A percentile compares a stretch with the other conserved stretches of the same genome.
Evolutionary conservation across 1,140 invertebrate genomes (phyloP).

Genomic region (Trichonephila clavata): DNA sequence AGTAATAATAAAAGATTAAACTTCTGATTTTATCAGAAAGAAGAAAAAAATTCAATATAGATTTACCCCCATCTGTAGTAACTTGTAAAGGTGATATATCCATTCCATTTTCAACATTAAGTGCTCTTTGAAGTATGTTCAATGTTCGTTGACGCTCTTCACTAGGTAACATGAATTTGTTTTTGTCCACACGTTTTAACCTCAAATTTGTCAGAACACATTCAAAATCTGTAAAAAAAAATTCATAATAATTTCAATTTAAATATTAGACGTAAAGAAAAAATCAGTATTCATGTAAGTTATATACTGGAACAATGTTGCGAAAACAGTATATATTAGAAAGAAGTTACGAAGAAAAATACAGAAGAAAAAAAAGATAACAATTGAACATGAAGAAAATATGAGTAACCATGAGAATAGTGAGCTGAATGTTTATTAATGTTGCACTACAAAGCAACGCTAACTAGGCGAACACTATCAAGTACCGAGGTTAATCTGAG

Average conservation of each 20-base stretch:
- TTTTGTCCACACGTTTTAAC: constrained; percentile 87
- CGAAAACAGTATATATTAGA: too few relatives aligned
- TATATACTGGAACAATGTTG: not conserved
- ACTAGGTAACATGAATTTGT: constrained; percentile 86
- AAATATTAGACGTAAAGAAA: too few relatives aligned
- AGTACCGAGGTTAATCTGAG: too few relatives aligned
- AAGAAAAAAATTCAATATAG: not conserved
- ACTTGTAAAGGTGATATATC: constrained; percentile 85
- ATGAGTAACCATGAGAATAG: too few relatives aligned
- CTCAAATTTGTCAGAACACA: constrained; percentile 93
- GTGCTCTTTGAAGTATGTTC: constrained; percentile 91
- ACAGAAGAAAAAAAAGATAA: too few relatives aligned
- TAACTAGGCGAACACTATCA: too few relatives aligned
- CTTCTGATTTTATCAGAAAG: not conserved
- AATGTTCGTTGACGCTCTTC: constrained; percentile 89
- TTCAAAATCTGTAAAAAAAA: constrained; percentile 88
- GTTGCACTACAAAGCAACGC: too few relatives aligned
- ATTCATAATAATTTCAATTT: not conserved
- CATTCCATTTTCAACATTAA: constrained; percentile 89
- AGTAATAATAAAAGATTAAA: not conserved
- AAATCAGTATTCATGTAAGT: too few relatives aligned
- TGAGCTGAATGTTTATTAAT: too few relatives aligned
- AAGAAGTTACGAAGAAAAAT: too few relatives aligned
- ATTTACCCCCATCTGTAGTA: constrained; percentile 90
- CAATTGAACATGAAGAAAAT: too few relatives aligned